These are phyloP conservation scores for Oncorhynchus tshawytscha DNA, from an alignment of 2,113 vertebrate genomes.

Conservation along the genomic window DNA sequence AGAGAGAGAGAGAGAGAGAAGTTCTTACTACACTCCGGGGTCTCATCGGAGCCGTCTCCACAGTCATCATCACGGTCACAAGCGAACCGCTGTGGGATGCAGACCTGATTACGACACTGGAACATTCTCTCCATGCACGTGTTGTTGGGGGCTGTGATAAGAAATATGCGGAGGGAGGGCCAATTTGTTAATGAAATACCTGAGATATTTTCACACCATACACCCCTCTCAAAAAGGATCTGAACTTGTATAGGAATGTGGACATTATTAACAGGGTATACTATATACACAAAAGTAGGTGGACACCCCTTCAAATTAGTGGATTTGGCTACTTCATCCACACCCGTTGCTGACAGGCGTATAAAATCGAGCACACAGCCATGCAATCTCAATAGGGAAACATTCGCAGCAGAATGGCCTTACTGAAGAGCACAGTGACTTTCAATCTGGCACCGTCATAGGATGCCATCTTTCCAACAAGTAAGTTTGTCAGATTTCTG, in stretches of 20 bases:
- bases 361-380: no score
- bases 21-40: conserved; percentile 80
- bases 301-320: no score
- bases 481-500: no score
- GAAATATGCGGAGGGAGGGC: background rate
- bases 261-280: background rate
- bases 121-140: conserved; percentile 84
- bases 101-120: conserved; percentile 80
- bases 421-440: no score
- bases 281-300: no score
- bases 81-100: conserved; percentile 81
- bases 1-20: background rate
- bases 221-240: background rate
- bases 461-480: no score
- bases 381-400: no score
- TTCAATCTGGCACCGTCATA: no score
- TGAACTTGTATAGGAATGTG: background rate
- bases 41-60: conserved; percentile 85
- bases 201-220: background rate
- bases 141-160: conserved; percentile 76
- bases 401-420: no score
- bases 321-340: no score
- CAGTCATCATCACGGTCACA: conserved; percentile 88
- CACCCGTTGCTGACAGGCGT: no score
- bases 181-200: background rate